Base-by-base conservation (phyloP, 2,888 invertebrate genomes). In the Agapetus fuscipes region DNA sequence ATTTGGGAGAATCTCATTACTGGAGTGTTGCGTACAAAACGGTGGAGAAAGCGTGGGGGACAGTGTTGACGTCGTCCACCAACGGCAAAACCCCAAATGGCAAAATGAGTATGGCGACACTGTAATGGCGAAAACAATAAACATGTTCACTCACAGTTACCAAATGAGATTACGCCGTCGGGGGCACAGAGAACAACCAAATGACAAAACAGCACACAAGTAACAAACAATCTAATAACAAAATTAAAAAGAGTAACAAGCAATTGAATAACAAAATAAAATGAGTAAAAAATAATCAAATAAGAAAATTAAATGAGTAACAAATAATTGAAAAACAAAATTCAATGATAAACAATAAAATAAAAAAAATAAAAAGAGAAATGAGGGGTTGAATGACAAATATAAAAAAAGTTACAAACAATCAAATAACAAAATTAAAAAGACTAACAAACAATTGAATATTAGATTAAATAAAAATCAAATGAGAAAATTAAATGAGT, bases 121-220 rank as follows among this genome's bases (percentile, higher is more conserved):
- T 36, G n/a, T 17, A 31, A 20, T 9, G 20, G n/a, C n/a, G 27
- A 33, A 34, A 54, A 43, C 48, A n/a, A n/a, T 20, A 9, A 20
- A 20, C 29, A 6, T 53, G 52, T 67, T 62, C 70, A 76, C 89
- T 88, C 91, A 90, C 87, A 88, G 87, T 91, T 91, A 93, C 91
- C 87, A 85, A 84, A 88, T 91, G 93, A 93, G 91, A 93, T 93
- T 93, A 83, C 76, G 78, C 79, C 74, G 79, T 73, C 71, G 67
- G 63, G 67, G 56, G 52, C 51, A 24, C 35, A 33, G 12, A 16
- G 60, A 57, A 20, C 20, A 20, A 20, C 29, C 12, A 34, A 25
- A 16, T 24, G 37, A 43, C 48, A 43, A 39, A 30, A 42, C 26
- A 39, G 46, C 37, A 41, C 32, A 41, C 11, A 47, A 50, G n/a